phyloP scores from a whole-genome alignment of 2,113 vertebrate genomes.

The Sciurus niger region DNA sequence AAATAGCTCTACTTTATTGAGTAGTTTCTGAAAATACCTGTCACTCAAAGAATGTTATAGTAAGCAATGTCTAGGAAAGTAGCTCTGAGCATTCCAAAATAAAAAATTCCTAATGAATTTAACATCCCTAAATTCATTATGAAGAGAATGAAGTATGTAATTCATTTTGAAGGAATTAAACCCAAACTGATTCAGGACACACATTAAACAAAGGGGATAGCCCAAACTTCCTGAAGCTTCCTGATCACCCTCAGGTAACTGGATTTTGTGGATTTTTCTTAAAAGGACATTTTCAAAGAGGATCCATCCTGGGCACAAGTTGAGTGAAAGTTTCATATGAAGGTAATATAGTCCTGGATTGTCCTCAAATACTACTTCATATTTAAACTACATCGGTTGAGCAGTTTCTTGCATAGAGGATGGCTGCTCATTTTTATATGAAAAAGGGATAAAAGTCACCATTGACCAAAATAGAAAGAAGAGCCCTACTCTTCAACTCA shows the following conservation, averaged over 20 bases:
- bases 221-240: background rate
- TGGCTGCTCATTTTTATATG: background rate
- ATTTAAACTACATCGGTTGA: background rate
- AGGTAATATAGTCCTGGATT: background rate
- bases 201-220: background rate
- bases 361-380: background rate
- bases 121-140: no score
- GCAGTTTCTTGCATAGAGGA: slow-evolving; percentile 11
- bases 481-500: background rate
- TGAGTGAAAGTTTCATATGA: background rate
- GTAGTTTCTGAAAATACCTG: background rate
- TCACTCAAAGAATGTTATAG: background rate
- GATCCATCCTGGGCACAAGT: background rate
- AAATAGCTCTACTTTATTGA: background rate
- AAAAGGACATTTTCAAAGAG: background rate
- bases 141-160: background rate
- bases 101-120: no score
- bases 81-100: background rate
- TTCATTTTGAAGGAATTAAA: background rate
- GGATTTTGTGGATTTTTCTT: background rate
- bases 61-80: background rate
- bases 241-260: background rate
- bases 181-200: background rate
- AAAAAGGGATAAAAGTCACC: background rate
- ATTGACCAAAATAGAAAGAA: background rate